Base-by-base conservation (phyloP, 1,140 invertebrate genomes). In the Saccostrea glomerata region DNA sequence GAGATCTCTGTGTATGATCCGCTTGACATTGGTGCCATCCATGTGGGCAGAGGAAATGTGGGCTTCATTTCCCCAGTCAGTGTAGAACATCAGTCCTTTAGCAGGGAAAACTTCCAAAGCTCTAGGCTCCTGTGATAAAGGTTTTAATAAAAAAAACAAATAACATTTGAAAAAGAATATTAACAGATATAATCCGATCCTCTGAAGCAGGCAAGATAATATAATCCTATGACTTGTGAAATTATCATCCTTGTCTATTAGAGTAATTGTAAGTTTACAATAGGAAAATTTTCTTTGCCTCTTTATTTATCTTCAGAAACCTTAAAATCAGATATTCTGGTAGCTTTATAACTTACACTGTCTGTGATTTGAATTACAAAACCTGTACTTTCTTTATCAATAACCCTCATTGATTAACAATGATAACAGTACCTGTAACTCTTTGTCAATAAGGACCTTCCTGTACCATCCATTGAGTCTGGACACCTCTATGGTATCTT, bases 11-110 rank as follows among this genome's bases (percentile, higher is more conserved):
- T 96, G 97, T 47, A 99, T 98, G 17, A 99, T 98, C 0, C 97
- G 97, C 23, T 96, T 96, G 17, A 98, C 96, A 91, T 97, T 97
- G 0, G 97, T 97, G 0, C 99, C 99, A 93, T 99, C 99, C 98
- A 99, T 98, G 30, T 98, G 98, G 6, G 98, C 97, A 89, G 98
- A 96, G 95, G 99, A 99, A 86, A 99, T 98, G 9, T 99, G 95
- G 1, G 99, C 98, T 95, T 98, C 98, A 93, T 99, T 98, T 56
- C 99, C 99, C 99, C 99, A 99, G 94, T 99, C 99, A 0, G 98
- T 99, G 98, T 98, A 99, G 96, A 99, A 99, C 9, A 99, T 95
- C 96, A 91, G 91, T n/a, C 93, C 94, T 36, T 91, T 90, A 36
- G 97, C 97, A 0, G 98, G 98, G 95, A 99, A 98, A 30, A 99